A percentile compares a stretch with the other conserved stretches of the same genome.
Evolutionary conservation across 2,113 vertebrate genomes (phyloP).

Genomic region (Mustela nigripes): DNA sequence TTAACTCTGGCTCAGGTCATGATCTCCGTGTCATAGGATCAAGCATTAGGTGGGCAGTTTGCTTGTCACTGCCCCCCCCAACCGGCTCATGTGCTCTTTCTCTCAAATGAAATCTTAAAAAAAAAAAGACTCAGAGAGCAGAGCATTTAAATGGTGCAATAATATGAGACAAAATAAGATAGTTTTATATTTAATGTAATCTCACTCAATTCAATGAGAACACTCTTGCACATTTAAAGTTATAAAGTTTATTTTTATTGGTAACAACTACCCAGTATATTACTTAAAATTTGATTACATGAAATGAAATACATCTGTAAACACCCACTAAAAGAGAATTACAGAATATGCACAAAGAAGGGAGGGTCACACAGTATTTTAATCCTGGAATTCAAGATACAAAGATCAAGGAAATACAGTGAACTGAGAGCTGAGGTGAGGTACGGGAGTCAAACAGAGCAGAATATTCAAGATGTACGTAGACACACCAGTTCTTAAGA

Average conservation of each 20-base stretch:
- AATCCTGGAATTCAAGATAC: neutral
- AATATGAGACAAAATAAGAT: neutral
- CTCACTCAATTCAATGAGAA: constrained; percentile 25
- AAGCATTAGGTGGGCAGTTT: neutral
- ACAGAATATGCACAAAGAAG: neutral
- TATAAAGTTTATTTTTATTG: constrained; percentile 9
- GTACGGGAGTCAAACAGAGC: neutral
- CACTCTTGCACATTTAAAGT: neutral
- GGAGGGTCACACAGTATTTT: neutral
- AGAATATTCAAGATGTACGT: constrained; percentile 21
- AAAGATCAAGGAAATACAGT: constrained; percentile 14
- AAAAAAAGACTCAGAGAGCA: neutral
- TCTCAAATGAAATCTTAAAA: neutral
- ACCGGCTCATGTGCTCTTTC: neutral
- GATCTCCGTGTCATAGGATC: neutral
- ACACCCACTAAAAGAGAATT: neutral
- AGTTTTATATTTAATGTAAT: constrained; percentile 37
- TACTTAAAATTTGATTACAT: constrained; percentile 47
- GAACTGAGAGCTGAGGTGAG: neutral
- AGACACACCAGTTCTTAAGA: constrained; percentile 12
- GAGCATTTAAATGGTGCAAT: constrained; percentile 8
- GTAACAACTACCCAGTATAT: constrained; percentile 11
- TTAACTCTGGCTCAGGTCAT: neutral
- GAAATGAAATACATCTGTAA: constrained; percentile 2
- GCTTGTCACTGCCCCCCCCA: neutral